Conservation (phyloP, 2,113 vertebrate species). For the Brachyhypopomus occidentalis region DNA sequence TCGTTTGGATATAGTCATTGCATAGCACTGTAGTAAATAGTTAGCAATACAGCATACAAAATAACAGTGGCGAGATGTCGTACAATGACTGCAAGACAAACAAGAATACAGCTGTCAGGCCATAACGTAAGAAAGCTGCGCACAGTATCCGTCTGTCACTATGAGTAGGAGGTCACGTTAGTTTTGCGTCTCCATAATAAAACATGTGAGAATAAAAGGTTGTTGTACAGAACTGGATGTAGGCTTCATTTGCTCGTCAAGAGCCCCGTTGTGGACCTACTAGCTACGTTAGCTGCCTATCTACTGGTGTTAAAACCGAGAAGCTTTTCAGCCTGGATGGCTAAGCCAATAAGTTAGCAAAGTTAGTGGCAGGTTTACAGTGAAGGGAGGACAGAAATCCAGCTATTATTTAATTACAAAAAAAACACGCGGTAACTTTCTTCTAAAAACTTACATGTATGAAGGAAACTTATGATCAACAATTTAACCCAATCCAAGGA, state of each 20-base stretch:
- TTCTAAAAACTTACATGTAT: constrained; percentile 61
- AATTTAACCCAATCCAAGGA: constrained; percentile 58
- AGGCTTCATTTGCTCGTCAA: too few relatives aligned
- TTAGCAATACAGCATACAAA: neutral
- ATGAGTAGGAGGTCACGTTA: too few relatives aligned
- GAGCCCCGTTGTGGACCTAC: too few relatives aligned
- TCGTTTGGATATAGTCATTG: constrained; percentile 8
- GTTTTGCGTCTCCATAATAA: too few relatives aligned
- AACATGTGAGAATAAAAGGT: too few relatives aligned
- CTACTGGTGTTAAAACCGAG: too few relatives aligned
- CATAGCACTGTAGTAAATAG: too few relatives aligned
- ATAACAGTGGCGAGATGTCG: neutral
- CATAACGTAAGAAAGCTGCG: neutral
- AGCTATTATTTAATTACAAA: constrained; percentile 47
- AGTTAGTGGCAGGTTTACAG: neutral
- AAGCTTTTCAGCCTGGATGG: neutral
- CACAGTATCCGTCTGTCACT: too few relatives aligned
- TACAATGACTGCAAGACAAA: too few relatives aligned
- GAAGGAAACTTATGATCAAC: constrained; percentile 58
- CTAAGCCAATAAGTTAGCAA: neutral
- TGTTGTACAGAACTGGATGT: too few relatives aligned
- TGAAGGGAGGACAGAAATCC: neutral
- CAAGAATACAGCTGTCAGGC: too few relatives aligned
- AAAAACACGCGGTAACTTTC: constrained; percentile 23
- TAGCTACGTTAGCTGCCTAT: too few relatives aligned